A percentile compares a stretch with the other conserved stretches of the same genome.
These are phyloP conservation scores for Recurvirostra avosetta DNA, from an alignment of 2,113 vertebrate genomes.

Conservation along the genomic window DNA sequence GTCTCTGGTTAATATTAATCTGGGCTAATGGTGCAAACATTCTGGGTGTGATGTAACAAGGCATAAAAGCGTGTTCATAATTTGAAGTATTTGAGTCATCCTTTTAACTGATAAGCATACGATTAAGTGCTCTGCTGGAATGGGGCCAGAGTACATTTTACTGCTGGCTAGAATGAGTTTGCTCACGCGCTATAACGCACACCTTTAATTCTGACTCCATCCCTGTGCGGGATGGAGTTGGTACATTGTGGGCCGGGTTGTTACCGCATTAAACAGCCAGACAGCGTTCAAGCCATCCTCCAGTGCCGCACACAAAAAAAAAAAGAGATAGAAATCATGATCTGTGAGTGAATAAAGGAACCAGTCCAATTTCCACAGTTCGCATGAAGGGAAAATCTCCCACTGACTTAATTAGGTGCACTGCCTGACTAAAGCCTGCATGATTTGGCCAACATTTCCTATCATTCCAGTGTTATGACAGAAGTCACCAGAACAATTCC, in stretches of 20 bases:
- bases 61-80: background rate
- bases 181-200: accelerated
- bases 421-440: constrained; percentile 19
- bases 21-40: constrained; percentile 11
- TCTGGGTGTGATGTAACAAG: constrained; percentile 26
- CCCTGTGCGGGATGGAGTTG: background rate
- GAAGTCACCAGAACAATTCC: constrained; percentile 11
- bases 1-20: constrained; percentile 9
- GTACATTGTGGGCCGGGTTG: background rate
- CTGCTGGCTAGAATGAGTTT: background rate
- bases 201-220: background rate
- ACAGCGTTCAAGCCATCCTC: background rate
- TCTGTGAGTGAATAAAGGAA: background rate
- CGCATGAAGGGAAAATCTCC: background rate
- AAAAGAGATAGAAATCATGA: background rate
- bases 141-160: background rate
- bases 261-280: background rate
- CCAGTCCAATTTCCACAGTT: background rate
- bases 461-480: constrained; percentile 38
- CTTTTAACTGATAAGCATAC: constrained; percentile 26
- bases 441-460: constrained; percentile 39
- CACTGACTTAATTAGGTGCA: constrained; percentile 14
- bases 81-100: constrained; percentile 13
- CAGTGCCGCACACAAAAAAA: background rate
- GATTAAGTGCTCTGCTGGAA: constrained; percentile 46